Evolutionary conservation across 2,888 invertebrate genomes (phyloP).

Genomic region (Orthonevra nobilis): DNA sequence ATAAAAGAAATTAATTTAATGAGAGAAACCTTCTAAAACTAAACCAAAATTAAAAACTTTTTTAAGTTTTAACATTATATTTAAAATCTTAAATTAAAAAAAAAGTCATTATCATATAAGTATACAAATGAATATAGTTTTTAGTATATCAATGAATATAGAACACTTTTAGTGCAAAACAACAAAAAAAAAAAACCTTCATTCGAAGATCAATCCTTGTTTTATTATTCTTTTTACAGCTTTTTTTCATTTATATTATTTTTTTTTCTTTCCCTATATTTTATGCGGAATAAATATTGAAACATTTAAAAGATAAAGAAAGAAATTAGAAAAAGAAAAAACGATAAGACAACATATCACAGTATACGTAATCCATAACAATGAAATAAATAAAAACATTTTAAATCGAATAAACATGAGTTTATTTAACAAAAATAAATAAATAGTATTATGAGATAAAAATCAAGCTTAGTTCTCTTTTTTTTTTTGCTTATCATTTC

Average conservation of each 20-base stretch:
- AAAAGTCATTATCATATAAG: slow-evolving; percentile 42
- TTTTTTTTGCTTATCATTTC: neutral
- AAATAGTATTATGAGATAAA: too few species aligned
- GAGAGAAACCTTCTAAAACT: too few species aligned
- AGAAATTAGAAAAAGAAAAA: slow-evolving; percentile 27
- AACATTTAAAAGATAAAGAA: neutral
- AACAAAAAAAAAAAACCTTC: neutral
- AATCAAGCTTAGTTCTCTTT: slow-evolving; percentile 1
- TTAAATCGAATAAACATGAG: slow-evolving; percentile 8
- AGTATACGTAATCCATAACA: slow-evolving; percentile 69
- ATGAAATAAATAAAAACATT: slow-evolving; percentile 7
- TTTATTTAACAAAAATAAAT: slow-evolving; percentile 21
- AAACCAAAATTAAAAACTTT: slow-evolving; percentile 22
- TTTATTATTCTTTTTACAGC: neutral
- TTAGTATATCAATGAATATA: slow-evolving; percentile 42
- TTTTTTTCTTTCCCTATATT: too few species aligned
- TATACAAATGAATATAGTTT: slow-evolving; percentile 53
- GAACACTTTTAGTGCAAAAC: slow-evolving; percentile 6
- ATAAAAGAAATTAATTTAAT: too few species aligned
- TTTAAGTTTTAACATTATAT: slow-evolving; percentile 68
- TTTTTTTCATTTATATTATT: neutral
- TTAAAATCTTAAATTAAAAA: slow-evolving; percentile 18
- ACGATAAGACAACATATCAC: slow-evolving; percentile 71
- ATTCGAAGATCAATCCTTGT: neutral
- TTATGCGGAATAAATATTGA: too few species aligned